A percentile compares a stretch with the other conserved stretches of the same genome.
Conservation (phyloP, 2,888 invertebrate genomes). For the Portevinia maculata region DNA sequence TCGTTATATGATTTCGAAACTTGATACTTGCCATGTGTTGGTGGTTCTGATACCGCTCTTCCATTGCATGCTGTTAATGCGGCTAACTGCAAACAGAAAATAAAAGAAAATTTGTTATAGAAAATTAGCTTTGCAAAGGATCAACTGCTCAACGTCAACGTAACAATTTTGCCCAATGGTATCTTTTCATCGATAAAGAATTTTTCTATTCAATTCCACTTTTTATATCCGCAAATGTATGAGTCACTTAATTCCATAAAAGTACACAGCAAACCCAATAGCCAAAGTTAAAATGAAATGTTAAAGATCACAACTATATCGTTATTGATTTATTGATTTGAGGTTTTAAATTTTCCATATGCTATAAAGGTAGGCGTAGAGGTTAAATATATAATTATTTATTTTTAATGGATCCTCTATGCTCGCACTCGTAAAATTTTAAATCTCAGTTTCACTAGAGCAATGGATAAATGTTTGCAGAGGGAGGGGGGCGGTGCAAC, state of each 20-base stretch:
- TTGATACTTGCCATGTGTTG: constrained; percentile 80
- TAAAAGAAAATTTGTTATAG: background rate
- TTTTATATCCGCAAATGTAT: too few species aligned
- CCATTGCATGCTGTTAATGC: constrained; percentile 55
- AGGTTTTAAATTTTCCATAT: background rate
- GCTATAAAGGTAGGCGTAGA: constrained; percentile 32
- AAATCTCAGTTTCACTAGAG: constrained; percentile 20
- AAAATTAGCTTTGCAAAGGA: too few species aligned
- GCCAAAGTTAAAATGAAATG: constrained; percentile 25
- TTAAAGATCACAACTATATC: constrained; percentile 49
- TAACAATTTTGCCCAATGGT: too few species aligned
- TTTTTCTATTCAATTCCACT: background rate
- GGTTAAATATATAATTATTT: constrained; percentile 14
- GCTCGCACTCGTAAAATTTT: constrained; percentile 37
- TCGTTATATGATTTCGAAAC: constrained; percentile 75
- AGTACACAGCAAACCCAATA: constrained; percentile 3
- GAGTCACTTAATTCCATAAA: constrained; percentile 7
- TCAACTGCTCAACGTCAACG: too few species aligned
- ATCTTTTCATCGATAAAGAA: too few species aligned
- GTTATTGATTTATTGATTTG: constrained; percentile 1
- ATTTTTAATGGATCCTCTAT: constrained; percentile 29
- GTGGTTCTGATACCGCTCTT: constrained; percentile 40
- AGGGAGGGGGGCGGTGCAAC: too few species aligned
- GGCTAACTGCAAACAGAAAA: constrained; percentile 37
- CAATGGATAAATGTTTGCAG: too few species aligned